Evolutionary conservation across 2,797 vertebrate species (phyloP).

Genomic region (Syndactyla subalaris): DNA sequence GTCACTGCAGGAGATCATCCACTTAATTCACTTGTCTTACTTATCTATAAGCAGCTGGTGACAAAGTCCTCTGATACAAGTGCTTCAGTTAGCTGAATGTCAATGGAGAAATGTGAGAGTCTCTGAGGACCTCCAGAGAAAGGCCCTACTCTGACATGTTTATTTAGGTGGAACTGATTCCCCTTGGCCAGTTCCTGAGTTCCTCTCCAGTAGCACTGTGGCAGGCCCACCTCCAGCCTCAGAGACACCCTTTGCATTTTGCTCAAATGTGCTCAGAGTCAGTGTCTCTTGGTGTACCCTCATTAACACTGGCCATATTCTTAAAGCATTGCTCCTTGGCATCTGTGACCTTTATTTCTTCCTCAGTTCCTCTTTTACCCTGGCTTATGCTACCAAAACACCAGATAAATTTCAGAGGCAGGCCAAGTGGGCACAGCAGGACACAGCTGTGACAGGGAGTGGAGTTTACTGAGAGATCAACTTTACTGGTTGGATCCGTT

Average conservation of each 20-base stretch:
- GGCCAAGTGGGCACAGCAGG: too few relatives aligned
- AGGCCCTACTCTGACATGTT: fast-evolving
- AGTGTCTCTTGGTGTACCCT: not conserved
- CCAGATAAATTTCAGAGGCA: not conserved
- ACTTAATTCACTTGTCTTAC: not conserved
- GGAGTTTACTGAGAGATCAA: not conserved
- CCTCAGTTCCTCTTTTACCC: not conserved
- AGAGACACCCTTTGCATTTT: not conserved
- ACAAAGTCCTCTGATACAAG: not conserved
- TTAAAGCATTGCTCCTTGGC: not conserved
- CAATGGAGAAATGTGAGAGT: not conserved
- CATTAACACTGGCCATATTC: not conserved
- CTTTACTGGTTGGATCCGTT: not conserved
- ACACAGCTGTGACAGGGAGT: not conserved
- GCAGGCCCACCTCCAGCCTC: not conserved
- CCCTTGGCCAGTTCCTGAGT: not conserved
- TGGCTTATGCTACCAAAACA: not conserved
- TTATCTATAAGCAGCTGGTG: not conserved
- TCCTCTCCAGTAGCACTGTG: not conserved
- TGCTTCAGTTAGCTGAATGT: not conserved
- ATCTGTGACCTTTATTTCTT: not conserved
- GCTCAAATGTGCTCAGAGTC: not conserved
- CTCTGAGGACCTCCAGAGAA: not conserved
- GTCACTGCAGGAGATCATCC: not conserved
- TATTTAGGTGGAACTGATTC: not conserved